phyloP scores from a whole-genome alignment of 2,888 invertebrate genomes.

The Apodemia duryi region DNA sequence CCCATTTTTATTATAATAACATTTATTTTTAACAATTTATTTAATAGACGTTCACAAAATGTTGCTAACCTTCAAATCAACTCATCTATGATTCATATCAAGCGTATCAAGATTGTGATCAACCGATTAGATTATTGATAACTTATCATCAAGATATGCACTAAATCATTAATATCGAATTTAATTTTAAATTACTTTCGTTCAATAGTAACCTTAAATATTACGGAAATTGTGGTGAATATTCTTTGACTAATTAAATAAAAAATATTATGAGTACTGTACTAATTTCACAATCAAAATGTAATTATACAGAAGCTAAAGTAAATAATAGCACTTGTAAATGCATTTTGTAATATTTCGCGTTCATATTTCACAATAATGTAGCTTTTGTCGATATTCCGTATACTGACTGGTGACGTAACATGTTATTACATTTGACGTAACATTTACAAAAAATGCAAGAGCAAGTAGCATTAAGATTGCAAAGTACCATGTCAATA shows the following conservation, averaged over 20 bases:
- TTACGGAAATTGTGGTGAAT: background rate
- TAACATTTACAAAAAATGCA: too few relatives aligned
- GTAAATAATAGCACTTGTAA: background rate
- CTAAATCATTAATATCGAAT: background rate
- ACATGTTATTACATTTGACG: too few relatives aligned
- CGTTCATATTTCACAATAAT: too few relatives aligned
- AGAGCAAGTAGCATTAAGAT: too few relatives aligned
- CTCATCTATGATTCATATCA: conserved; percentile 1
- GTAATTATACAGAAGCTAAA: conserved; percentile 19
- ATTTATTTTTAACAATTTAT: too few relatives aligned
- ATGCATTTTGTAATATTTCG: too few relatives aligned
- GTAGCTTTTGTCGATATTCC: too few relatives aligned
- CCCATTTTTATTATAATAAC: too few relatives aligned
- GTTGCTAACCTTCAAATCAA: conserved; percentile 2
- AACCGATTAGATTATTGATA: conserved; percentile 6
- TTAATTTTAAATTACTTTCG: background rate
- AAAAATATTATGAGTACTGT: background rate
- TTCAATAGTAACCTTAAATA: background rate
- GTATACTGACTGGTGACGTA: too few relatives aligned
- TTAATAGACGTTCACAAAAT: background rate
- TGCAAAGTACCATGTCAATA: too few relatives aligned
- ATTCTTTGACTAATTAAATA: background rate
- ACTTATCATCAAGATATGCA: background rate
- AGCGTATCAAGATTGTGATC: background rate
- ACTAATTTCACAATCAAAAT: conserved; percentile 7